Percentiles rank a stretch among this genome's conserved stretches.
Conservation (phyloP, 2,113 vertebrate genomes). For the Apodemus sylvaticus region DNA sequence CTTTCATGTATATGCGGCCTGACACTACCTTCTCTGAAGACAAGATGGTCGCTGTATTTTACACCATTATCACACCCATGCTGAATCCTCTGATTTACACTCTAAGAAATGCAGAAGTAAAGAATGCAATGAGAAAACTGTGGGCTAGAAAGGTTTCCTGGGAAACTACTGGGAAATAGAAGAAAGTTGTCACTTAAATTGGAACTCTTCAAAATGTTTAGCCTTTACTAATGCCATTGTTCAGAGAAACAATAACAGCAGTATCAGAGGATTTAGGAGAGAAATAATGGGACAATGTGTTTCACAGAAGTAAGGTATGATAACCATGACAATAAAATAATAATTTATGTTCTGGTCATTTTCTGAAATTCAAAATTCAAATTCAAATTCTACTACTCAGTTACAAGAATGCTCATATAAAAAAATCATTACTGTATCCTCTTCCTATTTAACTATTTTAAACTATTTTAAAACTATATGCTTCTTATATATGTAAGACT, state of each 20-base stretch:
- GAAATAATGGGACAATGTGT: not conserved
- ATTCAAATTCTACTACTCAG: too few species aligned
- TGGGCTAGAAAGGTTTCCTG: conserved; percentile 40
- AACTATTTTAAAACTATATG: not conserved
- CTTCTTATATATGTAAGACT: not conserved
- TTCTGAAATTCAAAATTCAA: not conserved
- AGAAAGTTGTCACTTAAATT: not conserved
- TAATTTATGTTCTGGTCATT: too few species aligned
- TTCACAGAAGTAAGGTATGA: too few species aligned
- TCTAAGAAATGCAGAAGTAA: not conserved
- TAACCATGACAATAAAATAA: not conserved
- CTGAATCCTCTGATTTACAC: conserved; percentile 27
- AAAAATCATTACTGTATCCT: not conserved
- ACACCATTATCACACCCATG: conserved; percentile 8
- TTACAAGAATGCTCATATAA: not conserved
- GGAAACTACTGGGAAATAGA: not conserved
- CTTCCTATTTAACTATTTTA: not conserved
- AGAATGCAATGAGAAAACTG: not conserved
- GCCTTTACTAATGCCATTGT: not conserved
- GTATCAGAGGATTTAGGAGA: not conserved
- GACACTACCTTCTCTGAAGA: not conserved
- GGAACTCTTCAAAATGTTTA: not conserved
- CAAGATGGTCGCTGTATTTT: conserved; percentile 38
- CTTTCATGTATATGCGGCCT: not conserved
- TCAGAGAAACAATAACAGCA: not conserved